These are phyloP conservation scores for Cantharis flavilabris DNA, from an alignment of 2,888 invertebrate species.

Conservation along the genomic window DNA sequence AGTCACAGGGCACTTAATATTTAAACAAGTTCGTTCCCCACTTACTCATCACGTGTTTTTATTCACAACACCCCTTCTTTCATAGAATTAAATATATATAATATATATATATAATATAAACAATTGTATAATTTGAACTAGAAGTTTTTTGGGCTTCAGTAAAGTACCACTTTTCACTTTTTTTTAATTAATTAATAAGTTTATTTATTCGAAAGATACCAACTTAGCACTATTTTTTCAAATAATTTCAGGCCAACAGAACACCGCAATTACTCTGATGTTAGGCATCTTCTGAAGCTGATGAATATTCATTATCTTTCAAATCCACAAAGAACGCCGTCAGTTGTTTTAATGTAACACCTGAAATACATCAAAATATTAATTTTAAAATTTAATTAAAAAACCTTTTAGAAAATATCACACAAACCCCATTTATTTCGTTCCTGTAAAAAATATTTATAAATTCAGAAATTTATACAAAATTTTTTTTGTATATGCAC, in stretches of 20 bases:
- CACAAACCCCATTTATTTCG: background rate
- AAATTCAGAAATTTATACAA: background rate
- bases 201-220: constrained; percentile 20
- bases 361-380: constrained; percentile 54
- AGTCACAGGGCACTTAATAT: constrained; percentile 42
- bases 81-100: constrained; percentile 49
- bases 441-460: background rate
- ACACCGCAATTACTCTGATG: constrained; percentile 29
- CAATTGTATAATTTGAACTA: constrained; percentile 56
- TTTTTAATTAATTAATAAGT: constrained; percentile 40
- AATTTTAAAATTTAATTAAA: background rate
- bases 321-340: constrained; percentile 74
- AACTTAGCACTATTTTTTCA: background rate
- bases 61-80: constrained; percentile 44
- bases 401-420: background rate
- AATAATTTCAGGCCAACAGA: constrained; percentile 28
- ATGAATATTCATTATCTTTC: constrained; percentile 66
- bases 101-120: constrained; percentile 52
- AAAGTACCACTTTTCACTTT: background rate
- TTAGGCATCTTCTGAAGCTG: constrained; percentile 49
- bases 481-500: too few relatives aligned
- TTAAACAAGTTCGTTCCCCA: constrained; percentile 36
- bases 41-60: constrained; percentile 36
- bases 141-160: constrained; percentile 33
- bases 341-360: constrained; percentile 73